Evolutionary conservation across 1,140 invertebrate species (phyloP).

Genomic region (Aphelinus atriplicis): DNA sequence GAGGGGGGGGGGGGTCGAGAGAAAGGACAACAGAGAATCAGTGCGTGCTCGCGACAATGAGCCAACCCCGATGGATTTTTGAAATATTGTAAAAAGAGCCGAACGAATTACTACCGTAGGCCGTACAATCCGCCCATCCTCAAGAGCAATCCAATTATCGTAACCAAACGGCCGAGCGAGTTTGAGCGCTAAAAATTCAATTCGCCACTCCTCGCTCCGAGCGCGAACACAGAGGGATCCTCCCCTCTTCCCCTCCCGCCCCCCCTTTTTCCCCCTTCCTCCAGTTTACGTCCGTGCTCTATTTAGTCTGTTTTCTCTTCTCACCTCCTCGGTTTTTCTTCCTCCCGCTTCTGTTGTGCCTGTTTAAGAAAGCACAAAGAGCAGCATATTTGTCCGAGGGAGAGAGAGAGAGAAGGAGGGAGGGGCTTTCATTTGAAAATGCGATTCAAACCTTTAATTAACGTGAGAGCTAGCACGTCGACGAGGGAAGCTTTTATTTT

Average conservation of each 20-base stretch:
- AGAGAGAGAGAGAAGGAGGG: background rate
- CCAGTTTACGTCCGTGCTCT: background rate
- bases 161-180: background rate
- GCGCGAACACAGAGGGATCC: background rate
- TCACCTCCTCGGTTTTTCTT: too few relatives aligned
- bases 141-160: constrained; percentile 23
- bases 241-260: background rate
- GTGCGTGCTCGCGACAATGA: constrained; percentile 7
- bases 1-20: background rate
- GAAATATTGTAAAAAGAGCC: constrained; percentile 7
- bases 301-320: too few relatives aligned
- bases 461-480: background rate
- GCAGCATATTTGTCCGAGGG: too few relatives aligned
- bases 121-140: background rate
- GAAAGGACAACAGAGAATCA: background rate
- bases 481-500: background rate
- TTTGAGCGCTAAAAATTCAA: constrained; percentile 7
- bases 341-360: too few relatives aligned
- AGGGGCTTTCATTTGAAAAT: background rate
- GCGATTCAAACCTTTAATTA: constrained; percentile 8
- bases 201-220: background rate
- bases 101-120: constrained; percentile 7
- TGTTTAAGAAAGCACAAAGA: too few relatives aligned
- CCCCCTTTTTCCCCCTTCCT: background rate
- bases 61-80: background rate